phyloP scores from a whole-genome alignment of 2,797 vertebrate genomes.

The Labroides dimidiatus region DNA sequence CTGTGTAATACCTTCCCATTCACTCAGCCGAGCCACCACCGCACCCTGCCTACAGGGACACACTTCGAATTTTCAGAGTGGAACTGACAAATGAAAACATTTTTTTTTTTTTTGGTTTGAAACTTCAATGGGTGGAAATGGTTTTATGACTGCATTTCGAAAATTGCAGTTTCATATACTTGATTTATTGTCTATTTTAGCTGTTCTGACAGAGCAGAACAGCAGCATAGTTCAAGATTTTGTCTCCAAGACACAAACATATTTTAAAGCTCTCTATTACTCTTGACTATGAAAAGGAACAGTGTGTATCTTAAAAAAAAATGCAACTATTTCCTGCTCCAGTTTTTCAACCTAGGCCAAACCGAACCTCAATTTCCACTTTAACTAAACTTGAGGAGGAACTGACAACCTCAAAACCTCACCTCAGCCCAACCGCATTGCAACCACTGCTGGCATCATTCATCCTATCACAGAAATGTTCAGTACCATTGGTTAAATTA shows the following conservation, averaged over 20 bases:
- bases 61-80: conserved; percentile 42
- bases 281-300: conserved; percentile 20
- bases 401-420: conserved; percentile 72
- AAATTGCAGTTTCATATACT: conserved; percentile 37
- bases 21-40: conserved; percentile 41
- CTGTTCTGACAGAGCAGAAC: conserved; percentile 19
- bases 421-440: conserved; percentile 67
- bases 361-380: conserved; percentile 77
- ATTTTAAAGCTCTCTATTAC: conserved; percentile 2
- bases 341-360: conserved; percentile 60
- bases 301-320: conserved; percentile 34
- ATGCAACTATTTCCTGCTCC: conserved; percentile 27
- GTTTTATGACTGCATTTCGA: conserved; percentile 37
- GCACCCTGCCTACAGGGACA: conserved; percentile 48
- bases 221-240: background rate
- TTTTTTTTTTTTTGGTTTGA: conserved; percentile 35
- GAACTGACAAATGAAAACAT: conserved; percentile 60
- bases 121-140: conserved; percentile 52
- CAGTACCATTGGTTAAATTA: conserved; percentile 68
- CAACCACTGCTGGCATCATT: conserved; percentile 57
- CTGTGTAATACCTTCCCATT: conserved; percentile 71
- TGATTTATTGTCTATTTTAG: conserved; percentile 29
- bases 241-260: conserved; percentile 11
- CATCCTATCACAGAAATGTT: conserved; percentile 52
- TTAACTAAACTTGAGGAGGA: conserved; percentile 69